phyloP scores from a whole-genome alignment of 2,888 invertebrate genomes.

The Drosophila kanekoi region DNA sequence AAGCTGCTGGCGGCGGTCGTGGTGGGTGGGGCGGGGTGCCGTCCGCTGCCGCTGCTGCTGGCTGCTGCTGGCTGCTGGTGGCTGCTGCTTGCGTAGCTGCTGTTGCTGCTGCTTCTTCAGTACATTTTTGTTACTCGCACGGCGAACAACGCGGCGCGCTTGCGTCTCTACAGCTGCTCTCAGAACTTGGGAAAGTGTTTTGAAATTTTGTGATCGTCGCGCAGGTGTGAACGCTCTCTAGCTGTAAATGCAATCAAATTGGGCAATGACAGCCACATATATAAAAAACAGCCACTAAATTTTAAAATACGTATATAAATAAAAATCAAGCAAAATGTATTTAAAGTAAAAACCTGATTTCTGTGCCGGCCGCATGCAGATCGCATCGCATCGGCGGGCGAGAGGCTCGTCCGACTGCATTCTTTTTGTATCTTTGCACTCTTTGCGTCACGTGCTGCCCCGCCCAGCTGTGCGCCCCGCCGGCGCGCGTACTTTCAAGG shows the following conservation, averaged over 20 bases:
- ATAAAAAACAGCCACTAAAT: not conserved
- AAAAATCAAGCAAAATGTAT: not conserved
- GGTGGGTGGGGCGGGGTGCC: constrained; percentile 4
- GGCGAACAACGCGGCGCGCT: constrained; percentile 68
- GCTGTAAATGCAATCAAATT: constrained; percentile 21
- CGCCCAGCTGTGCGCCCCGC: not conserved
- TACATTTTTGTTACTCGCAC: constrained; percentile 69
- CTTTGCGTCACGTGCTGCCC: constrained; percentile 56
- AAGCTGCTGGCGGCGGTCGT: constrained; percentile 14
- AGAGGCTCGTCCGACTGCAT: constrained; percentile 77
- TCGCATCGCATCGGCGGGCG: constrained; percentile 31
- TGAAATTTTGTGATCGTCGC: constrained; percentile 47
- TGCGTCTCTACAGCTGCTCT: constrained; percentile 36
- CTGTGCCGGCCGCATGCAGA: constrained; percentile 38
- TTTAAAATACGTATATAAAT: constrained; percentile 19
- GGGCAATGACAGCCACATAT: constrained; percentile 4
- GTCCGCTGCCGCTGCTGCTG: constrained; percentile 10
- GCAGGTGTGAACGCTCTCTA: constrained; percentile 47
- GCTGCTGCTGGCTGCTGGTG: constrained; percentile 32
- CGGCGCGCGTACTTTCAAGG: constrained; percentile 45
- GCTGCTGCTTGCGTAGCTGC: constrained; percentile 33
- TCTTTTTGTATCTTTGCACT: constrained; percentile 45
- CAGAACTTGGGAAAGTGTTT: constrained; percentile 38
- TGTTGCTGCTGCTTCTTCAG: constrained; percentile 52
- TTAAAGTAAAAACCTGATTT: constrained; percentile 54